Percentiles rank a stretch among this genome's conserved stretches.
phyloP scores from a whole-genome alignment of 2,113 vertebrate species.

The Pelecanus crispus region DNA sequence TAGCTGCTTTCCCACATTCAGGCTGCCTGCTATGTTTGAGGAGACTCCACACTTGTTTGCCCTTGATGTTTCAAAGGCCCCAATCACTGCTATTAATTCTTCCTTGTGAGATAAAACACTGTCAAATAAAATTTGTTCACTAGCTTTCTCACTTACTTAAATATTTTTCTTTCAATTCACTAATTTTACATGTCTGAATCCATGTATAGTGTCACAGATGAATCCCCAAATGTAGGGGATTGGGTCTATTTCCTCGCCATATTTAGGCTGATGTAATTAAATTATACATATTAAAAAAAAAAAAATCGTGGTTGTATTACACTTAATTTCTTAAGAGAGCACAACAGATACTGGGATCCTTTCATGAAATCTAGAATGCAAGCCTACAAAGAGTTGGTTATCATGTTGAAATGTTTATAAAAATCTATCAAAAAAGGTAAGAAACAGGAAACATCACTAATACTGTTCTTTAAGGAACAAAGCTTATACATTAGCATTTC shows the following conservation, averaged over 20 bases:
- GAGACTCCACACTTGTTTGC: neutral
- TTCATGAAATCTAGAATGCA: neutral
- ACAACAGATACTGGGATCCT: neutral
- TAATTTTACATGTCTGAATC: neutral
- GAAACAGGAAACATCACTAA: neutral
- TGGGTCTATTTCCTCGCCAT: neutral
- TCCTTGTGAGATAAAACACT: neutral
- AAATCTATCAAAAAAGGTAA: neutral
- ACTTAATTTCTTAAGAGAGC: neutral
- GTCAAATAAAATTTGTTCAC: neutral
- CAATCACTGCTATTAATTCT: neutral
- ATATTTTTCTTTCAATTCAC: neutral
- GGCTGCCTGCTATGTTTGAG: neutral
- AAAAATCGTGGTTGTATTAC: neutral
- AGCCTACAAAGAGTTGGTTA: neutral
- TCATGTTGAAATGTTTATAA: neutral
- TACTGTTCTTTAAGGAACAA: neutral
- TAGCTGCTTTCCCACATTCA: neutral
- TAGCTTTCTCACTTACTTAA: neutral
- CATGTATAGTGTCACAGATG: neutral
- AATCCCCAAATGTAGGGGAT: neutral
- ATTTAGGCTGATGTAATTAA: neutral
- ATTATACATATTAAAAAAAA: neutral
- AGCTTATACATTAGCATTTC: neutral
- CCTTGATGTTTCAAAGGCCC: neutral